These are phyloP conservation scores for Drosophila macrospina DNA, from an alignment of 2,888 invertebrate genomes.

Conservation along the genomic window DNA sequence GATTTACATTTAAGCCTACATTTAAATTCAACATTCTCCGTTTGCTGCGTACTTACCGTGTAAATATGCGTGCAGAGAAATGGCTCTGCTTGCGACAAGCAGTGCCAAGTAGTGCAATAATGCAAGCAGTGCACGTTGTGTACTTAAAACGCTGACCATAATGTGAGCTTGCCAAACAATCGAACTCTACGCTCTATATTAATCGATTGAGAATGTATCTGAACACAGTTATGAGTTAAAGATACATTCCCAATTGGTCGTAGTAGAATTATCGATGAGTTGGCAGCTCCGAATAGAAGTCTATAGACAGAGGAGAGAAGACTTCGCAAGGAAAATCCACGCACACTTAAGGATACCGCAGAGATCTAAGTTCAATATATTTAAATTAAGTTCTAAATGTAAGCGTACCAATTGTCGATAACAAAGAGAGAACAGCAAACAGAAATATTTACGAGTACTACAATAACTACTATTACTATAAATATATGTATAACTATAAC, in stretches of 20 bases:
- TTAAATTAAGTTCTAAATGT: slow-evolving; percentile 52
- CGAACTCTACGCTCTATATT: neutral
- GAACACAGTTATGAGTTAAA: neutral
- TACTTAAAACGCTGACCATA: slow-evolving; percentile 29
- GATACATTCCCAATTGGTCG: slow-evolving; percentile 7
- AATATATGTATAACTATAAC: slow-evolving; percentile 41
- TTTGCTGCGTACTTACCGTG: slow-evolving; percentile 55
- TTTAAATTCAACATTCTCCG: slow-evolving; percentile 46
- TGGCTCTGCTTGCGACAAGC: slow-evolving; percentile 36
- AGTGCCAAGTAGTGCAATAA: slow-evolving; percentile 15
- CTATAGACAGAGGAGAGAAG: slow-evolving; percentile 43
- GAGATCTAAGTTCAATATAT: slow-evolving; percentile 57
- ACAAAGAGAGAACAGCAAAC: slow-evolving; percentile 34
- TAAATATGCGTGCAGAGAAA: slow-evolving; percentile 49
- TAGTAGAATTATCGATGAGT: slow-evolving; percentile 3
- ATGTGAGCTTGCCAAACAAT: slow-evolving; percentile 11
- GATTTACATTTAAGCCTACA: slow-evolving; percentile 11
- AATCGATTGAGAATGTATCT: slow-evolving; percentile 11
- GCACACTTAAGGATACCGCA: slow-evolving; percentile 50
- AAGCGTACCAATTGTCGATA: slow-evolving; percentile 76
- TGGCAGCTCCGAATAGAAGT: slow-evolving; percentile 30
- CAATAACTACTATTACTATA: slow-evolving; percentile 66
- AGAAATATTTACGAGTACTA: slow-evolving; percentile 67
- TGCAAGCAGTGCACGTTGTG: slow-evolving; percentile 17
- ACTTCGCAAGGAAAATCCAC: slow-evolving; percentile 38